A percentile compares a stretch with the other conserved stretches of the same genome.
These are phyloP conservation scores for Vidua macroura DNA, from an alignment of 2,113 vertebrate genomes.

Conservation along the genomic window DNA sequence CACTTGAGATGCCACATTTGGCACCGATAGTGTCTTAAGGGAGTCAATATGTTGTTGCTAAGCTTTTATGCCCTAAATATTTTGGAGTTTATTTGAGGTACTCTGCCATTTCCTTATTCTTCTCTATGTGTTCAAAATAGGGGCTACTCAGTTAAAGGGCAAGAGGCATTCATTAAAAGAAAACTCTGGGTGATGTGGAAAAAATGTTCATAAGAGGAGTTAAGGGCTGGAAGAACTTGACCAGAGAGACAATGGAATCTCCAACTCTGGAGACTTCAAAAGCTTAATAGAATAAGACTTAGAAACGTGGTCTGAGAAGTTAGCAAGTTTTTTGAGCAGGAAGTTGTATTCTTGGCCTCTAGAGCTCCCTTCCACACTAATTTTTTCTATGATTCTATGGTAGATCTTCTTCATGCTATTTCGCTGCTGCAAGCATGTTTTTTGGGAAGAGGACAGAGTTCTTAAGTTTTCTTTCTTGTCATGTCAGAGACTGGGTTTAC, in stretches of 20 bases:
- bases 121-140: neutral
- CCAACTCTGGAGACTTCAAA: neutral
- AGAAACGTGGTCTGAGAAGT: neutral
- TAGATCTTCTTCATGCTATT: neutral
- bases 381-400: neutral
- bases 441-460: neutral
- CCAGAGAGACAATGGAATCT: neutral
- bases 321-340: neutral
- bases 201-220: neutral
- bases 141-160: neutral
- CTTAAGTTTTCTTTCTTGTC: neutral
- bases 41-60: neutral
- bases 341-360: neutral
- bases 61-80: neutral
- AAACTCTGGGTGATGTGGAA: neutral
- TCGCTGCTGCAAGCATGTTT: neutral
- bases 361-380: neutral
- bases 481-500: neutral
- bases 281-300: neutral
- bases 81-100: neutral
- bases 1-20: neutral
- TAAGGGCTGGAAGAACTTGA: neutral
- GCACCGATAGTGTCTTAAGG: neutral
- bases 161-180: neutral
- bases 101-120: neutral